Base-by-base conservation (phyloP, 2,888 invertebrate species). In the Mycogona germanica region DNA sequence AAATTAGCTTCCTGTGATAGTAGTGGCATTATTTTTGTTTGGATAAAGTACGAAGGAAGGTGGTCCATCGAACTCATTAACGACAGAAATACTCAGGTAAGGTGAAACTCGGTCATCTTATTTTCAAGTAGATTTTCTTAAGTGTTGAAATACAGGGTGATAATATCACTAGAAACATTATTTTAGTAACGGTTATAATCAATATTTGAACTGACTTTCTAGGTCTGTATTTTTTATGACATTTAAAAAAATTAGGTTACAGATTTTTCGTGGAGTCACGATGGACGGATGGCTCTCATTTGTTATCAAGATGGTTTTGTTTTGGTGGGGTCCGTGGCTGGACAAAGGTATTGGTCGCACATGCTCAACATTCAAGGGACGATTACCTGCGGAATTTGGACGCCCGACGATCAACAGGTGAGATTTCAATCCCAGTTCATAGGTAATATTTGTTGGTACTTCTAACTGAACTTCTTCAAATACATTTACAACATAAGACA, bases 51-150 rank as follows among this genome's bases (percentile, higher is more conserved):
- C 72, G 97, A 98, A 69, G 96, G 93, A 40, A 79, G 96, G 42
- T 98, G 97, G 97, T 93, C 93, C 62, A 96, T 98, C 64, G 97
- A 98, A 72, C 77, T 98, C 61, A 97, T 98, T 70, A 98, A 98
- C 72, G 97, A 98, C 73, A 77, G 97, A 41, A 95, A 87, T 68
- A 95, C 91, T 1, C 91, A 93, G 42, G 72, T 73, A 54, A 32
- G 51, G 7, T 29, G 26, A n/a, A n/a, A n/a, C n/a, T n/a, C n/a
- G n/a, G n/a, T n/a, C n/a, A n/a, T n/a, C 35, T 35, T 35, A 41
- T 19, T 19, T 9, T 46, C 7, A 1, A 14, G 21, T 12, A 38
- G 40, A 38, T 38, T 2, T 38, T 38, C 6, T 2, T 19, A 38
- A 38, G 21, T 9, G 41, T 41, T n/a, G 23, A 41, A 9, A 32